Percentiles rank a stretch among this genome's conserved stretches.
These are phyloP conservation scores for Scarus forsteni DNA, from an alignment of 2,797 vertebrate genomes.

Conservation along the genomic window DNA sequence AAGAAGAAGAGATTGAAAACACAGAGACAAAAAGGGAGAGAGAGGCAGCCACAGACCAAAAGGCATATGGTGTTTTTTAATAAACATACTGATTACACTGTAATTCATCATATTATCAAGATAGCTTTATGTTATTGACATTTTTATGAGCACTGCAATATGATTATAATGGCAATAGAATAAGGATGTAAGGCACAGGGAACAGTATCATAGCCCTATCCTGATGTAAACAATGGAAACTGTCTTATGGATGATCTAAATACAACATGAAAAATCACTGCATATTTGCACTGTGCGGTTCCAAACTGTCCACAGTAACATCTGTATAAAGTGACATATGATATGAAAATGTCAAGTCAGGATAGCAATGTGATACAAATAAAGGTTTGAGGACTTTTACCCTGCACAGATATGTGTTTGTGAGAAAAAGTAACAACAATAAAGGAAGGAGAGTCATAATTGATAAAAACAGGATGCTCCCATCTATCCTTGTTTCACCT, in stretches of 20 bases:
- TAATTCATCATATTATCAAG: constrained; percentile 55
- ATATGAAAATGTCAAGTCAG: no score
- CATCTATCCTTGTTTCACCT: no score
- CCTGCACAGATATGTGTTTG: no score
- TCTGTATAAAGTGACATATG: no score
- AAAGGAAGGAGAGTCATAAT: no score
- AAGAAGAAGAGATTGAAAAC: constrained; percentile 64
- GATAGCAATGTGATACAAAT: no score
- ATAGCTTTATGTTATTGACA: constrained; percentile 46
- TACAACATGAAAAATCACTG: no score
- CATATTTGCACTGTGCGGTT: no score
- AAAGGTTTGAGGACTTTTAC: no score
- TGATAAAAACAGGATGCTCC: no score
- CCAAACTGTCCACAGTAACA: no score
- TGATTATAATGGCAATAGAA: constrained; percentile 3
- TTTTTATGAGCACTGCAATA: constrained; percentile 30
- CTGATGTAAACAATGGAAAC: background rate
- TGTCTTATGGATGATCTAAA: background rate
- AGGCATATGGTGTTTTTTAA: constrained; percentile 52
- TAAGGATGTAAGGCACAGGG: constrained; percentile 20
- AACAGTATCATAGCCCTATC: background rate
- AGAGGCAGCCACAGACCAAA: constrained; percentile 34
- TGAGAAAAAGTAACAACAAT: no score
- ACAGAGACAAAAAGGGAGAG: constrained; percentile 26
- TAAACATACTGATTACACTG: constrained; percentile 40